Conservation (phyloP, 1,140 invertebrate genomes). For the Cataglyphis hispanica region DNA sequence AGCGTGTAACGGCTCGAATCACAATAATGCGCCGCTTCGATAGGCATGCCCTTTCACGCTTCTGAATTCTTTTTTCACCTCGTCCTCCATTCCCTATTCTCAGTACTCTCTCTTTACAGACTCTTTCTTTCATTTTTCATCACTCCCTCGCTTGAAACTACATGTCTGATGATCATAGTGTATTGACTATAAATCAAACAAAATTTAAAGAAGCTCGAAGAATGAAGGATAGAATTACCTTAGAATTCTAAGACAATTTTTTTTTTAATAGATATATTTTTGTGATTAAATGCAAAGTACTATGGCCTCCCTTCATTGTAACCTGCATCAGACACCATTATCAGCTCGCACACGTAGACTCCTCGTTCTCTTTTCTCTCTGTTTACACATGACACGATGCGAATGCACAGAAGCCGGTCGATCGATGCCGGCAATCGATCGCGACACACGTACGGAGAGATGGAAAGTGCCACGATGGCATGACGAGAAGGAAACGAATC, state of each 20-base stretch:
- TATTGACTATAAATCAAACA: background rate
- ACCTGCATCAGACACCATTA: slow-evolving; percentile 38
- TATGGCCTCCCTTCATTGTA: slow-evolving; percentile 26
- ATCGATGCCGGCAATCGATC: slow-evolving; percentile 67
- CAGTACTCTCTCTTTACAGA: background rate
- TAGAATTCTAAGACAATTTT: background rate
- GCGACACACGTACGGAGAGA: slow-evolving; percentile 34
- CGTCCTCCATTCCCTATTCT: background rate
- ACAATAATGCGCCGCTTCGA: background rate
- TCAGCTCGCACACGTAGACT: background rate
- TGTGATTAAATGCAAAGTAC: background rate
- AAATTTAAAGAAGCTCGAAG: background rate
- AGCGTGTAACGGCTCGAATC: slow-evolving; percentile 12
- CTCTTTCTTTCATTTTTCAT: background rate
- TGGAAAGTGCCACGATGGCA: slow-evolving; percentile 30
- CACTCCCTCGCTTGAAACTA: background rate
- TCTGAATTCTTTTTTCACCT: background rate
- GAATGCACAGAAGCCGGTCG: slow-evolving; percentile 54
- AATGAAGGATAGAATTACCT: background rate
- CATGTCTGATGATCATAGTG: background rate
- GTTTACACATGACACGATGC: slow-evolving; percentile 66
- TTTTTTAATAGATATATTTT: background rate
- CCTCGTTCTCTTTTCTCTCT: slow-evolving; percentile 70
- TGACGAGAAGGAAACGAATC: slow-evolving; percentile 12
- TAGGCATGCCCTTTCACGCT: background rate